These are phyloP conservation scores for Colletes collaris DNA, from an alignment of 2,888 invertebrate species.

Conservation along the genomic window DNA sequence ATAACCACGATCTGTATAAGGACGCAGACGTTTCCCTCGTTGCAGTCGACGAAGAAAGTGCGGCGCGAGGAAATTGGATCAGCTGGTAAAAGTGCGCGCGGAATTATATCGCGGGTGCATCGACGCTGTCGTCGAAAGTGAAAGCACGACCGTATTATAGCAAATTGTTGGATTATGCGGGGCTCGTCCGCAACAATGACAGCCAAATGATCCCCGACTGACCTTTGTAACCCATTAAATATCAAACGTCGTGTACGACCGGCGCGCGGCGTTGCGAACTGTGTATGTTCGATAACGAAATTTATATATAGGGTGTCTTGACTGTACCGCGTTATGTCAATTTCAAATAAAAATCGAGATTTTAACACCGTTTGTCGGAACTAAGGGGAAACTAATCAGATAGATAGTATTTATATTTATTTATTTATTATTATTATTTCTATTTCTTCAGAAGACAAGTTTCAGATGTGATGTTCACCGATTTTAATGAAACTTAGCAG, in stretches of 20 bases:
- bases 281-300: too few species aligned
- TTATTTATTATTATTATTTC: too few species aligned
- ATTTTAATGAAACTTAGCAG: too few species aligned
- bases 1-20: constrained; percentile 9
- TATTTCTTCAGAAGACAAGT: too few species aligned
- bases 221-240: constrained; percentile 66
- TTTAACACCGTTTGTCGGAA: too few species aligned
- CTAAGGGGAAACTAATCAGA: too few species aligned
- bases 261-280: background rate
- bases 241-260: constrained; percentile 50
- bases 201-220: constrained; percentile 61
- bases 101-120: constrained; percentile 42
- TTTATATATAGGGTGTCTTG: too few species aligned
- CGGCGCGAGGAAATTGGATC: constrained; percentile 45
- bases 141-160: constrained; percentile 63
- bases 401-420: too few species aligned
- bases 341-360: too few species aligned
- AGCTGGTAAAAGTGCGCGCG: constrained; percentile 33
- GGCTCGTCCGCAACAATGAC: constrained; percentile 68
- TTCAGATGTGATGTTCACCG: too few species aligned
- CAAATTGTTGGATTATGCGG: constrained; percentile 34
- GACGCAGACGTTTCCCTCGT: constrained; percentile 12
- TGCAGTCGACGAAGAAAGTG: constrained; percentile 37
- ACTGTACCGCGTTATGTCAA: too few species aligned
- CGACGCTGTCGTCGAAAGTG: constrained; percentile 67